These are phyloP conservation scores for Actinia tenebrosa DNA, from an alignment of 64 coral and sea anemone species.

Conservation along the genomic window DNA sequence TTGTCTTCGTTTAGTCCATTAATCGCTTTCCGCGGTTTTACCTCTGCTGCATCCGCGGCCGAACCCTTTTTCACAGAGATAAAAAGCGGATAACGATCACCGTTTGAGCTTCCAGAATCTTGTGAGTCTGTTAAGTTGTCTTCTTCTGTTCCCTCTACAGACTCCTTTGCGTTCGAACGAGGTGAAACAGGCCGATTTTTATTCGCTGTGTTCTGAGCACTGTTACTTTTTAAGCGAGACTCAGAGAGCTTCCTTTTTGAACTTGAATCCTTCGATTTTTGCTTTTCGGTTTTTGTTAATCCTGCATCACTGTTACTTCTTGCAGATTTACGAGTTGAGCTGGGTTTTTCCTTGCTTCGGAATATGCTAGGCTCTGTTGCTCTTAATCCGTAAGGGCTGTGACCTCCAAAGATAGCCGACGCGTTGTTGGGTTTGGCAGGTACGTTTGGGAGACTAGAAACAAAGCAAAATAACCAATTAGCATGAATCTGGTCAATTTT, in stretches of 20 bases:
- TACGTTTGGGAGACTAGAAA: slow-evolving; percentile 29
- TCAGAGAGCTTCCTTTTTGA: slow-evolving; percentile 1
- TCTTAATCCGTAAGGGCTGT: slow-evolving; percentile 35
- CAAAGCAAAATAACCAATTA: neutral
- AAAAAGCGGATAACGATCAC: slow-evolving; percentile 56
- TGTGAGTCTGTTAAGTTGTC: neutral
- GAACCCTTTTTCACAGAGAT: slow-evolving; percentile 30
- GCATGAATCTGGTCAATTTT: no score
- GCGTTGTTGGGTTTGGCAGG: slow-evolving; percentile 34
- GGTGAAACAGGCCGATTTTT: slow-evolving; percentile 8
- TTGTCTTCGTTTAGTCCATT: neutral
- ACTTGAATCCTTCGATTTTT: slow-evolving; percentile 28
- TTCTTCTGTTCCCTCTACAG: neutral
- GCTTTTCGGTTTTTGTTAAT: slow-evolving; percentile 36
- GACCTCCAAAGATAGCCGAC: slow-evolving; percentile 61
- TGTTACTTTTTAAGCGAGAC: neutral
- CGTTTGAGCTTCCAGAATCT: neutral
- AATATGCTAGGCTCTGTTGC: slow-evolving; percentile 28
- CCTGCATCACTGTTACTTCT: slow-evolving; percentile 59
- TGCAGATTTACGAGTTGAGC: slow-evolving; percentile 14
- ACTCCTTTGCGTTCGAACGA: neutral
- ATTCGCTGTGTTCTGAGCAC: neutral
- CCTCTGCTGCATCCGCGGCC: neutral
- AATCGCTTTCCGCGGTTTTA: slow-evolving; percentile 37
- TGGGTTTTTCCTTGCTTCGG: slow-evolving; percentile 12